These are phyloP conservation scores for Plecotus auritus DNA, from an alignment of 2,113 vertebrate species.

Conservation along the genomic window DNA sequence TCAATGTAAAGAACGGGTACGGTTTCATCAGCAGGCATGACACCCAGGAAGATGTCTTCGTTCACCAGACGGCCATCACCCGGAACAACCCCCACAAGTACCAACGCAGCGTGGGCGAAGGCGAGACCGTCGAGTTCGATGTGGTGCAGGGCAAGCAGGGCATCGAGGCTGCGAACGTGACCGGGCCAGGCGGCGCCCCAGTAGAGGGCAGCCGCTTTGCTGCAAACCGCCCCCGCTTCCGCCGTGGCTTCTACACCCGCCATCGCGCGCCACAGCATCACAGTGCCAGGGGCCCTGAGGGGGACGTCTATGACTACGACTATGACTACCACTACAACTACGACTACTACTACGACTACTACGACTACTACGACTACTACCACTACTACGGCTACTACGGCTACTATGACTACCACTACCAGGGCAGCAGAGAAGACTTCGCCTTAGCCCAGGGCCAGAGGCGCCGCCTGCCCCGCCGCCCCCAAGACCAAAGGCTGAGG, in stretches of 20 bases:
- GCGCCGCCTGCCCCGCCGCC: rapidly evolving
- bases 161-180: background rate
- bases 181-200: background rate
- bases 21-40: background rate
- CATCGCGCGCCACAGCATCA: rapidly evolving
- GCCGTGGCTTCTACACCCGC: background rate
- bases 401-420: rapidly evolving
- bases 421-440: background rate
- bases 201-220: background rate
- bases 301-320: rapidly evolving
- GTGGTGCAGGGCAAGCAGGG: constrained; percentile 76
- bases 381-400: too few species aligned
- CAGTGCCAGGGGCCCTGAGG: background rate
- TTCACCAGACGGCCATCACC: constrained; percentile 72
- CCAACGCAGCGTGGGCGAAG: constrained; percentile 75
- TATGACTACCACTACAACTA: too few species aligned
- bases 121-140: constrained; percentile 79
- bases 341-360: too few species aligned
- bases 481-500: background rate
- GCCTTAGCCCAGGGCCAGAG: background rate
- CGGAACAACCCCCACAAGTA: constrained; percentile 83
- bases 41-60: background rate
- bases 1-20: background rate
- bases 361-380: too few species aligned
- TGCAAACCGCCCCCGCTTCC: background rate